Evolutionary conservation across 1,140 invertebrate genomes (phyloP).

Genomic region (Caenorhabditis inopinata): DNA sequence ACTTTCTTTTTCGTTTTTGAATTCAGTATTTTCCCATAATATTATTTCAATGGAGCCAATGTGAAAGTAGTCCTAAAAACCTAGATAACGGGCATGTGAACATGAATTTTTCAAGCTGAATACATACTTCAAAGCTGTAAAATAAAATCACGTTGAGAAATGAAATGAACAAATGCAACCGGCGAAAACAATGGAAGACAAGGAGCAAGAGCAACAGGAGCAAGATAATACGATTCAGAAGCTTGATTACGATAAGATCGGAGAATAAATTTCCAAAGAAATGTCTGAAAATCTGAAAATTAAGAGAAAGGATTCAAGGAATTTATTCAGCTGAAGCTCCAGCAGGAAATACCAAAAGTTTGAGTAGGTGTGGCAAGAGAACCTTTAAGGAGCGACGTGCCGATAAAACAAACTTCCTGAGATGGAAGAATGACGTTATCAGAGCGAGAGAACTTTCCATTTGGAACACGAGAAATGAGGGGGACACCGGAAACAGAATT

Average conservation of each 20-base stretch:
- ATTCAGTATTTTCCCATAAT: background rate
- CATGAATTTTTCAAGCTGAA: background rate
- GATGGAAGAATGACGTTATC: background rate
- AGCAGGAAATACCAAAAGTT: too few relatives aligned
- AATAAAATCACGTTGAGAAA: background rate
- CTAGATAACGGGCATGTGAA: too few relatives aligned
- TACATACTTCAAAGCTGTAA: slow-evolving; percentile 1
- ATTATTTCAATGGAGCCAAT: background rate
- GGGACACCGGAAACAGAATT: background rate
- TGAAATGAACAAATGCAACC: background rate
- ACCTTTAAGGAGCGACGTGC: slow-evolving; percentile 2
- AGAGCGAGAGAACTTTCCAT: background rate
- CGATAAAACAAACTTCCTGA: background rate
- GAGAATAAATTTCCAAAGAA: background rate
- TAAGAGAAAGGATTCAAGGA: too few relatives aligned
- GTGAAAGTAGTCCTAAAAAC: too few relatives aligned
- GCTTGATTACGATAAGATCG: slow-evolving; percentile 15
- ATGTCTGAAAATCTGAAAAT: background rate
- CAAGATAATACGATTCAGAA: background rate
- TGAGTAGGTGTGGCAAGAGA: background rate
- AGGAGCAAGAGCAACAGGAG: background rate
- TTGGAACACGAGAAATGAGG: background rate
- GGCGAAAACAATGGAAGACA: background rate
- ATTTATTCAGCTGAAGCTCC: too few relatives aligned
- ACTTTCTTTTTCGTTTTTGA: too few relatives aligned